A percentile compares a stretch with the other conserved stretches of the same genome.
These are phyloP conservation scores for Ischnura elegans DNA, from an alignment of 2,888 invertebrate species.

Conservation along the genomic window DNA sequence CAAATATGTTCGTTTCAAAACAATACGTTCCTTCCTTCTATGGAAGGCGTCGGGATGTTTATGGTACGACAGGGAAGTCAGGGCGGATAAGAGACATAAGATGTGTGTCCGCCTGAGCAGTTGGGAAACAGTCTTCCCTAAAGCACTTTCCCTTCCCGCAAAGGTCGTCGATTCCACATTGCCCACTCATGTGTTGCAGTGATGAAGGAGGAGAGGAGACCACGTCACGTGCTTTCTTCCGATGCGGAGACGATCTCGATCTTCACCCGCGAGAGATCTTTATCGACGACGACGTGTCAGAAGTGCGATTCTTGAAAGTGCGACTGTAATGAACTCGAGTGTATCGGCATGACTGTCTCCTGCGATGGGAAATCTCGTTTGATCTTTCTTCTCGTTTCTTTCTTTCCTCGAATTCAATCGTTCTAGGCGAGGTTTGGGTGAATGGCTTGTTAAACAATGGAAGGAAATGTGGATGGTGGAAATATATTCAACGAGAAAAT, in stretches of 20 bases:
- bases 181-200: not conserved
- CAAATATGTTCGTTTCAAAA: no score
- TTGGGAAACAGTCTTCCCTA: not conserved
- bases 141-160: not conserved
- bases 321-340: not conserved
- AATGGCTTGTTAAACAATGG: no score
- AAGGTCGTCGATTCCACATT: not conserved
- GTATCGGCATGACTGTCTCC: not conserved
- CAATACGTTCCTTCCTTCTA: not conserved
- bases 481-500: no score
- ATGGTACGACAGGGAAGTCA: not conserved
- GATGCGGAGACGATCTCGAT: not conserved
- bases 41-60: not conserved
- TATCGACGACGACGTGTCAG: not conserved
- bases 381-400: no score
- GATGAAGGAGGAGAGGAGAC: not conserved
- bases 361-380: not conserved
- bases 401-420: no score
- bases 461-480: no score
- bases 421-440: no score
- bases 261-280: not conserved
- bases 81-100: not conserved
- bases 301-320: not conserved
- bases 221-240: not conserved
- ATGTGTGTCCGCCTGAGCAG: not conserved